Evolutionary conservation across 1,140 invertebrate species (phyloP).

Genomic region (Pararge aegeria): DNA sequence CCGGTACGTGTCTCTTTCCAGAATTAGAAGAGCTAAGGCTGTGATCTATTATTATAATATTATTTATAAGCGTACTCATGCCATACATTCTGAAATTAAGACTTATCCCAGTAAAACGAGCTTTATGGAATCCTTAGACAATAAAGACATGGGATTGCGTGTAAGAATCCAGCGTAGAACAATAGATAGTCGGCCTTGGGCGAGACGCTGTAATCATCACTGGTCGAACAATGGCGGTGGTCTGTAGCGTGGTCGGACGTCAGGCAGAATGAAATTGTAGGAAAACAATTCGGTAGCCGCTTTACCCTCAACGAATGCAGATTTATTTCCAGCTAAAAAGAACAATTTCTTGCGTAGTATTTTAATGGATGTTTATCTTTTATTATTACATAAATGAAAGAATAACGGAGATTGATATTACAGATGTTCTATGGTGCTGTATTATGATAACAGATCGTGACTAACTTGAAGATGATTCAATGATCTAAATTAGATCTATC

Average conservation of each 20-base stretch:
- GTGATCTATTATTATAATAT: no score
- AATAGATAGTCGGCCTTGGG: conserved; percentile 65
- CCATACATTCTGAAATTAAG: not conserved
- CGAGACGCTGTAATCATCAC: conserved; percentile 61
- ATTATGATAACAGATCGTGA: not conserved
- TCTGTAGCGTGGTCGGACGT: conserved; percentile 33
- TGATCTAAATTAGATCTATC: no score
- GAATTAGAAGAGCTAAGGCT: no score
- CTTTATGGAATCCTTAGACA: not conserved
- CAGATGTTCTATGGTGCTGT: not conserved
- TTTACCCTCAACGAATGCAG: conserved; percentile 13
- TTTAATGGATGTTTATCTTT: conserved; percentile 16
- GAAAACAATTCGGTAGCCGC: conserved; percentile 36
- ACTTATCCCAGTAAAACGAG: not conserved
- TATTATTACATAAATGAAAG: conserved; percentile 16
- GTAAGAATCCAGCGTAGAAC: conserved; percentile 65
- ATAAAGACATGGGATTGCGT: conserved; percentile 54
- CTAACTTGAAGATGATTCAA: not conserved
- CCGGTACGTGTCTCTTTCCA: no score
- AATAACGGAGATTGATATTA: not conserved
- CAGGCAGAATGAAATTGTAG: conserved; percentile 34
- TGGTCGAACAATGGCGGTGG: conserved; percentile 46
- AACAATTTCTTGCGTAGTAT: conserved; percentile 2
- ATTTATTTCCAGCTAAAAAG: conserved; percentile 12
- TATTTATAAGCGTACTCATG: no score